Evolutionary conservation across 2,797 vertebrate species (phyloP).

Genomic region (Silurus aristotelis): DNA sequence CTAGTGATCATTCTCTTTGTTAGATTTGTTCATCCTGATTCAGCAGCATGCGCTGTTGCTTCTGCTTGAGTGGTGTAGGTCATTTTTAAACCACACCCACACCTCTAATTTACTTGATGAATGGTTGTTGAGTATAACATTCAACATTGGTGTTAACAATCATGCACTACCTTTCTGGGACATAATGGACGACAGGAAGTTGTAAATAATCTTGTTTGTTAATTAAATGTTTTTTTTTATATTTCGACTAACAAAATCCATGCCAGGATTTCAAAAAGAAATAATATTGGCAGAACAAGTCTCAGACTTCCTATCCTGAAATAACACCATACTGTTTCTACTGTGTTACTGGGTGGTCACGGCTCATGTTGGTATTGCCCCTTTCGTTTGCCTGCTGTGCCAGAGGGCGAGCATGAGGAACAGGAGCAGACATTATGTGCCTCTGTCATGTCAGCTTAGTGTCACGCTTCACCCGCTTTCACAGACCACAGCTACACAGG

Average conservation of each 20-base stretch:
- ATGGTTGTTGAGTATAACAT: not conserved
- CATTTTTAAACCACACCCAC: not conserved
- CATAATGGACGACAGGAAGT: not conserved
- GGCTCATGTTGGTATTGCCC: slow-evolving; percentile 60
- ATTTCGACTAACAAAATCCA: not conserved
- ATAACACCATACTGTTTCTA: not conserved
- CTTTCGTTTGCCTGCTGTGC: slow-evolving; percentile 76
- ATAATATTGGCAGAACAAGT: not conserved
- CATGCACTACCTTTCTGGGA: not conserved
- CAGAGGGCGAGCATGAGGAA: slow-evolving; percentile 72
- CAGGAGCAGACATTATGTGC: slow-evolving; percentile 83
- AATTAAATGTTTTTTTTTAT: not conserved
- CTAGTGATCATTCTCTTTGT: too few species aligned
- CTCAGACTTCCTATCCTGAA: not conserved
- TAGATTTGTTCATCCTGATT: not conserved
- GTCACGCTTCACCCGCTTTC: slow-evolving; percentile 72
- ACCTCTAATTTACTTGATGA: not conserved
- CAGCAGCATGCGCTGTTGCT: not conserved
- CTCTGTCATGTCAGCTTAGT: slow-evolving; percentile 79
- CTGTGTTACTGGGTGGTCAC: slow-evolving; percentile 25
- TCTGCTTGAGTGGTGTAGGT: not conserved
- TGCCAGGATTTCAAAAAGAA: not conserved
- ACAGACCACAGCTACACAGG: slow-evolving; percentile 53
- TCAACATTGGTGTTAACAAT: not conserved
- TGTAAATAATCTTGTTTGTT: not conserved